A percentile compares a stretch with the other conserved stretches of the same genome.
phyloP scores from a whole-genome alignment of 2,888 invertebrate genomes.

The Orchesellides sinensis region DNA sequence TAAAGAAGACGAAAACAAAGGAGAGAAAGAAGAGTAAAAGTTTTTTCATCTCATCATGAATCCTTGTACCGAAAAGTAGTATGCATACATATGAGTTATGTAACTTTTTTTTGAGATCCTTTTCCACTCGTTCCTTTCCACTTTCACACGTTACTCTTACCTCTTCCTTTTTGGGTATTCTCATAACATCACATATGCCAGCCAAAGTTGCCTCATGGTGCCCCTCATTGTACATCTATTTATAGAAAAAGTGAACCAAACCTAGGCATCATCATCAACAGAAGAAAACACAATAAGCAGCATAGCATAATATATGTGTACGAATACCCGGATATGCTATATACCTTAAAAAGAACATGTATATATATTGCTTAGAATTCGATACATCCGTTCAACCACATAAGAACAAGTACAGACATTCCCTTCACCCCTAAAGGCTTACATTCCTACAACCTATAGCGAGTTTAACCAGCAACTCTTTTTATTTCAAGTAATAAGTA shows the following conservation, averaged over 20 bases:
- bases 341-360: neutral
- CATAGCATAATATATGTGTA: no score
- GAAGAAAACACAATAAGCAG: no score
- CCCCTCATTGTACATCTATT: neutral
- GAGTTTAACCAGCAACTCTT: no score
- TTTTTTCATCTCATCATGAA: conserved; percentile 56
- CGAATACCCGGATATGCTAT: no score
- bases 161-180: conserved; percentile 6
- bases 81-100: conserved; percentile 48
- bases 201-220: no score
- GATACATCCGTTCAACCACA: neutral
- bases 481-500: conserved; percentile 43
- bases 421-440: neutral
- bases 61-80: conserved; percentile 32
- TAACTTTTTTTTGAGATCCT: conserved; percentile 40
- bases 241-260: no score
- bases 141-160: no score
- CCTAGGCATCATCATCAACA: no score
- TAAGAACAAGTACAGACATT: neutral
- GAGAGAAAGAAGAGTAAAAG: conserved; percentile 21
- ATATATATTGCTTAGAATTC: neutral
- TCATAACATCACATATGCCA: no score
- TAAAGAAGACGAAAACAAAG: conserved; percentile 9
- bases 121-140: no score
- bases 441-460: neutral